Evolutionary conservation across 2,113 vertebrate species (phyloP).

Genomic region (Catagonus wagneri): DNA sequence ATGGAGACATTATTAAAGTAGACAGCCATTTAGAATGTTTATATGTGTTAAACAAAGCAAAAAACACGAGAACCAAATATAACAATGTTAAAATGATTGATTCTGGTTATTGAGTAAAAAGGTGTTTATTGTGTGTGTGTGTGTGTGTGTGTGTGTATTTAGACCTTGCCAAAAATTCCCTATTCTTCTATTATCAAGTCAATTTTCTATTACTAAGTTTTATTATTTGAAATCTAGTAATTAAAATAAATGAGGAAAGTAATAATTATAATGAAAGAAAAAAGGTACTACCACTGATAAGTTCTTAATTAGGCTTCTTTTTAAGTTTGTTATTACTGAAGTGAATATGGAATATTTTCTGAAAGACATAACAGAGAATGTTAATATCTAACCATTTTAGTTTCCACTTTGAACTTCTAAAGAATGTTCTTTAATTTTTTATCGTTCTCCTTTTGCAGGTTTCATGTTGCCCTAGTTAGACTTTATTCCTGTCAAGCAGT

Average conservation of each 20-base stretch:
- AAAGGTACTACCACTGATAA: background rate
- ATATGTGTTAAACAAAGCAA: background rate
- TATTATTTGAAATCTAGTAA: background rate
- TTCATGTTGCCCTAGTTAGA: background rate
- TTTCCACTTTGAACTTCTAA: background rate
- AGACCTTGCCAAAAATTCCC: background rate
- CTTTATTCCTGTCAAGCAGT: background rate
- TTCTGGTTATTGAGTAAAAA: background rate
- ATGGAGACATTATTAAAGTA: background rate
- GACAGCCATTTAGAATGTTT: background rate
- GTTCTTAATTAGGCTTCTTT: background rate
- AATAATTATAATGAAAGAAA: background rate
- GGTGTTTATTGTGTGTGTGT: background rate
- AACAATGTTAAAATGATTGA: background rate
- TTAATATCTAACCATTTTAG: background rate
- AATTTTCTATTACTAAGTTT: background rate
- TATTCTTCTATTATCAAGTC: background rate
- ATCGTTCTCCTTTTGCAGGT: background rate
- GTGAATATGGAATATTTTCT: slow-evolving; percentile 23
- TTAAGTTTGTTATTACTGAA: background rate
- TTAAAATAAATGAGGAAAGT: background rate
- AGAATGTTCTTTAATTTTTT: background rate
- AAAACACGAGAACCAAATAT: background rate
- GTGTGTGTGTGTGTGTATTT: background rate
- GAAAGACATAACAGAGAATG: background rate